Evolutionary conservation across 2,113 vertebrate species (phyloP), one percentile per base, ranked within the genome.

Genomic region (Embiotoca jacksoni): DNA sequence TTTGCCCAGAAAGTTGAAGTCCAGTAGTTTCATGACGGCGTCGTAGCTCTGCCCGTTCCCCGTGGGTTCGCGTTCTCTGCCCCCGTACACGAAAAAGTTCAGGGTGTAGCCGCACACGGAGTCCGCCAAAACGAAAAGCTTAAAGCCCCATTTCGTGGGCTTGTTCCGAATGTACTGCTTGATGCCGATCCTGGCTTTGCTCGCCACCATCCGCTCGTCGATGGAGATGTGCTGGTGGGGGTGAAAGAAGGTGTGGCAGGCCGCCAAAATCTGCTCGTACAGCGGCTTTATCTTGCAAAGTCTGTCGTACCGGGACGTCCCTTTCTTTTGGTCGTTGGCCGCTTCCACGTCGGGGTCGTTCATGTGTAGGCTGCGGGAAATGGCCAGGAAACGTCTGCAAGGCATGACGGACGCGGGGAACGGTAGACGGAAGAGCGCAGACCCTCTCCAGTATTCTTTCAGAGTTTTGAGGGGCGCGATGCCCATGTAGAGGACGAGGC

Each of bases 91-190:
- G 7, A 82, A 87, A 67, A 94, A 92, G 55, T 93, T 93, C 9
- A 86, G 49, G 5, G 91, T 93, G 78, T 93, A 93, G 3, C 85
- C 89, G 3, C 78, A 88, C 0, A 30, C 5, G 0, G 87, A 91
- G 53, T 93, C 92, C 0, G 89, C 90, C 49, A 92, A 82, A 47
- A 94, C 88, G 60, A 88, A 93, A 4, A 93, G 82, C 82, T 90
- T 94, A 16, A 87, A 91, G 0, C 88, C 92, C 83, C 82, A 92
- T 72, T 84, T 91, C 0, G 82, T 91, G 0, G 91, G 88, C 44
- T 91, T 93, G 30, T 74, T 88, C 35, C 57, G 88, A 16, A 86
- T 67, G 55, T 86, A 90, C 66, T 87, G 92, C 56, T 88, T 92
- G 3, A 89, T 41, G 0, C 84, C 80, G 0, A 85, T 83, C 41